These are phyloP conservation scores for Callosobruchus maculatus DNA, from an alignment of 2,888 invertebrate species.

Conservation along the genomic window DNA sequence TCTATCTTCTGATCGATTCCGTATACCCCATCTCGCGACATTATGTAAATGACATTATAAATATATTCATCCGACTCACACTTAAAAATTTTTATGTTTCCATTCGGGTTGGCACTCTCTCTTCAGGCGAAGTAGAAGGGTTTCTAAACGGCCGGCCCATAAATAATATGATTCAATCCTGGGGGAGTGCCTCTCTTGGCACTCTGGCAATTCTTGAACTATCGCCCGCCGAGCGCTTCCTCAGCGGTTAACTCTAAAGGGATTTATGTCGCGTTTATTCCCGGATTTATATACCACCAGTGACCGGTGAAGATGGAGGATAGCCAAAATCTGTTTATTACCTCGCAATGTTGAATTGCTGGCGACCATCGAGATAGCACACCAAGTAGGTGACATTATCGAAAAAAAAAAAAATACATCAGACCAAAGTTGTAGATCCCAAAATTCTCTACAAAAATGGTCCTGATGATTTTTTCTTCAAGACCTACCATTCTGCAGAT, in stretches of 20 bases:
- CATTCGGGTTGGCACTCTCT: neutral
- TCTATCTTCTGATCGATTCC: neutral
- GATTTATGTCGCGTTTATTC: neutral
- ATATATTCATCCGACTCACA: neutral
- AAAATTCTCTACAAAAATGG: no score
- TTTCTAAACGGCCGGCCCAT: neutral
- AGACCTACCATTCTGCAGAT: no score
- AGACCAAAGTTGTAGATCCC: no score
- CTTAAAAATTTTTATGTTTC: neutral
- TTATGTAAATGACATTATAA: neutral
- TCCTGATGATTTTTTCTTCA: no score
- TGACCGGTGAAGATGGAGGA: neutral
- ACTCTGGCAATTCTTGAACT: neutral
- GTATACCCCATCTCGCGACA: neutral
- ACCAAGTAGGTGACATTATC: no score
- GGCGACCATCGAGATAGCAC: no score
- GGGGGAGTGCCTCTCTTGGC: neutral
- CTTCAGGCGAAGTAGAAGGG: neutral
- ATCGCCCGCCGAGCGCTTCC: neutral
- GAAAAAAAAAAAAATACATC: no score
- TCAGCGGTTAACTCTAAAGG: neutral
- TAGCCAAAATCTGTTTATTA: neutral
- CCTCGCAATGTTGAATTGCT: neutral
- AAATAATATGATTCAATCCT: neutral
- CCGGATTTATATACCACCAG: neutral